Evolutionary conservation across 2,888 invertebrate species (phyloP), one percentile per base, ranked within the genome.

Genomic region (Hipparchia sbordonii): DNA sequence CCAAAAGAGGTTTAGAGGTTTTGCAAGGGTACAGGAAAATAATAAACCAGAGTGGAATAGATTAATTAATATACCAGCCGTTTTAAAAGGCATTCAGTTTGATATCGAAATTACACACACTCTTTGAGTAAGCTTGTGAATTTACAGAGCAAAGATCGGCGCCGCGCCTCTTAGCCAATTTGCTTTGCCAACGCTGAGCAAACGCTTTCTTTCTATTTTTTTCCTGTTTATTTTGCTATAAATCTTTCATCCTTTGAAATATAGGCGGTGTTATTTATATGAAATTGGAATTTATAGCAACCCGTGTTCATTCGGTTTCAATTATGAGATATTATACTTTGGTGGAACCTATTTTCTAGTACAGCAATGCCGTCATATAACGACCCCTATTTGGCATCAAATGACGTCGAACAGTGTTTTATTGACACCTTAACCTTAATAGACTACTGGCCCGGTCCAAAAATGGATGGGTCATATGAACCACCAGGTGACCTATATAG

Each of bases 141-240:
- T 89, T 90, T 89, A 82, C 84, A 74, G 77, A 82, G 82, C 81
- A 85, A 85, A 88, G 87, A 88, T 88, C 84, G 86, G 83, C 82
- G 80, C 80, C 80, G 79, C 83, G 76, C 80, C 79, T 80, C 77
- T 79, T 76, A 82, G 77, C 78, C 79, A 89, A 85, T 90, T 88
- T 87, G 82, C 87, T 82, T 71, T 79, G 86, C 82, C 85, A 90
- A 91, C 89, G 89, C 85, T 85, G 85, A 83, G 86, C 86, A 89
- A 89, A 89, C 87, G 85, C 81, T 39, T 59, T 59, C 85, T 86
- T 87, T 84, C 86, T 87, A 85, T 82, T 85, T 86, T 85, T 39
- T 39, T 4, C 39, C 81, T 67, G 51, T 71, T 70, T 66, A 69
- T 66, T 66, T 65, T 48, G 48, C 12, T 45, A 68, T 65, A 74